Evolutionary conservation across 2,113 vertebrate genomes (phyloP).

Genomic region (Sebastes schlegelii): DNA sequence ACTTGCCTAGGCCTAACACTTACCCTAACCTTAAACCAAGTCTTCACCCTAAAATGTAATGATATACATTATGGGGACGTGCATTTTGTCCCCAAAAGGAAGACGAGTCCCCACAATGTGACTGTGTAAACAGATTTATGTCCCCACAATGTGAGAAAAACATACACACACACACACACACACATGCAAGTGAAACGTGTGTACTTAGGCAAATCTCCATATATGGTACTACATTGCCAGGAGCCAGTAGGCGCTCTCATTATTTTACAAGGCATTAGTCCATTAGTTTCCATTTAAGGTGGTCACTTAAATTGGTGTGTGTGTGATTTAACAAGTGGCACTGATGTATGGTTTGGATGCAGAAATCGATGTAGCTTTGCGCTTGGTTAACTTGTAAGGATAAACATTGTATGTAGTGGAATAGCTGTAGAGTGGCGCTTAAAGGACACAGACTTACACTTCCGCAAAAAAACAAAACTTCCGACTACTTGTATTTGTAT

Average conservation of each 20-base stretch:
- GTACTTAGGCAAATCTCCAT: conserved; percentile 39
- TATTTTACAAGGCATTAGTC: conserved; percentile 38
- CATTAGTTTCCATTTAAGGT: conserved; percentile 58
- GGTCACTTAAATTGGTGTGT: conserved; percentile 6
- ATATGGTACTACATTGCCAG: conserved; percentile 28
- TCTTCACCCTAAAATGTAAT: too few species aligned
- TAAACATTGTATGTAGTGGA: conserved; percentile 8
- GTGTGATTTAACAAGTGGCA: conserved; percentile 32
- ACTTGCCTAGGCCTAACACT: too few species aligned
- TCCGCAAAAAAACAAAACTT: conserved; percentile 6
- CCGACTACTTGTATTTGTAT: not conserved
- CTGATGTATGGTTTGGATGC: conserved; percentile 30
- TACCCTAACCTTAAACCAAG: too few species aligned
- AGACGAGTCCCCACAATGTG: too few species aligned
- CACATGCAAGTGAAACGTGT: not conserved
- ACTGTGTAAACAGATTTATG: too few species aligned
- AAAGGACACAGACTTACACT: not conserved
- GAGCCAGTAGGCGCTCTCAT: conserved; percentile 1
- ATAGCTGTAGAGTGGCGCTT: not conserved
- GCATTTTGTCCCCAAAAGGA: too few species aligned
- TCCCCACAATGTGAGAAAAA: too few species aligned
- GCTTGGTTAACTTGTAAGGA: not conserved
- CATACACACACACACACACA: not conserved
- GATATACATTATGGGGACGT: too few species aligned
- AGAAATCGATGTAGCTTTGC: conserved; percentile 34